Conservation (phyloP, 2,888 invertebrate genomes). For the Hymenopus coronatus region DNA sequence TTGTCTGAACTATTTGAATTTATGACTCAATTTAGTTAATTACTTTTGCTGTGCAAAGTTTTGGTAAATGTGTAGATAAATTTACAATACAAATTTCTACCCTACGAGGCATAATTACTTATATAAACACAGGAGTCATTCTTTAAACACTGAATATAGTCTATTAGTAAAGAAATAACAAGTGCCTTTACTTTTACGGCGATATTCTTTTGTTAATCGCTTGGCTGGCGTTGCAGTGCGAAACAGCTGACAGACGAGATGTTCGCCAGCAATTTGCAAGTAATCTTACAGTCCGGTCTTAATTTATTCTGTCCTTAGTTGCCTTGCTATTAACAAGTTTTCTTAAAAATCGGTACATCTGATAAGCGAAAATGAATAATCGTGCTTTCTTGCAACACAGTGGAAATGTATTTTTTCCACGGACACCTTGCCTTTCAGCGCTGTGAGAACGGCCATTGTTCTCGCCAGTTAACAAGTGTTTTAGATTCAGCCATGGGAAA, state of each 20-base stretch:
- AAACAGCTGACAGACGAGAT: neutral
- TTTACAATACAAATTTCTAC: too few species aligned
- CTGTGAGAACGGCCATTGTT: neutral
- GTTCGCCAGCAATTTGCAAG: neutral
- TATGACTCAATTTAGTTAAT: too few species aligned
- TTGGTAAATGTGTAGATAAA: too few species aligned
- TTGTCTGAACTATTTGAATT: too few species aligned
- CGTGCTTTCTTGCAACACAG: neutral
- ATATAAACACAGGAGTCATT: too few species aligned
- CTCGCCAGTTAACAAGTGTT: neutral
- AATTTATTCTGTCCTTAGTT: neutral
- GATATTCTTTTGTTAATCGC: neutral
- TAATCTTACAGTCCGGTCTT: neutral
- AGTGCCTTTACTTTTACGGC: neutral
- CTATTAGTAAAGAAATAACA: too few species aligned
- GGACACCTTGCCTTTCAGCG: neutral
- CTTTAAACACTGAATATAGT: too few species aligned
- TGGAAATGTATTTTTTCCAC: neutral
- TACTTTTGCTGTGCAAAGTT: too few species aligned
- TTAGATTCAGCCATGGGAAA: neutral
- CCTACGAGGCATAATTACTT: too few species aligned
- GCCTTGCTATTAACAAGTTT: neutral
- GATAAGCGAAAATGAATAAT: neutral
- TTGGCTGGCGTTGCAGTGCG: neutral
- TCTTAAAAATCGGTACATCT: neutral